Percentiles rank a stretch among this genome's conserved stretches.
Conservation (phyloP, 2,888 invertebrate genomes). For the Siphonodentalium dalli region DNA sequence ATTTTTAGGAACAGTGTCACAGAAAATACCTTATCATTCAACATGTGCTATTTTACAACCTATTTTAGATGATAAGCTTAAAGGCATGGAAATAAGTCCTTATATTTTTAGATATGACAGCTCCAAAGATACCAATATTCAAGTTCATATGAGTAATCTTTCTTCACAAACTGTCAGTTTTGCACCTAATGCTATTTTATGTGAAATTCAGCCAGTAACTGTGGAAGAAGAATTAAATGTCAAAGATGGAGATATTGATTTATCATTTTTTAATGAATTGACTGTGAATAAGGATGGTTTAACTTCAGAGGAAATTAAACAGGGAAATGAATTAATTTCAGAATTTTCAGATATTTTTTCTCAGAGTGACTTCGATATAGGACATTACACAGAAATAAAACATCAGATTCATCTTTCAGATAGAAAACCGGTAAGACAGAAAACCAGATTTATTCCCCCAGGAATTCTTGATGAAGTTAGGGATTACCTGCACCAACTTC, state of each 20-base stretch:
- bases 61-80: not conserved
- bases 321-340: too few species aligned
- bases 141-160: not conserved
- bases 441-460: too few species aligned
- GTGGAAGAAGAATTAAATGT: too few species aligned
- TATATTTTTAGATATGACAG: not conserved
- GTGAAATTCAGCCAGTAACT: constrained; percentile 5
- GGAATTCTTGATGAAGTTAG: not conserved
- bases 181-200: constrained; percentile 1
- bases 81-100: constrained; percentile 4
- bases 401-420: not conserved
- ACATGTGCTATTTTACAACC: not conserved
- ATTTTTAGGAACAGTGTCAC: not conserved
- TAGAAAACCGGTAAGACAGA: not conserved
- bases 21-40: not conserved
- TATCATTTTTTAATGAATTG: too few species aligned
- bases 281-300: too few species aligned
- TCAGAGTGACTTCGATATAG: constrained; percentile 2
- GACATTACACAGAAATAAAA: not conserved
- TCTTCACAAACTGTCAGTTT: not conserved
- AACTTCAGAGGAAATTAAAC: too few species aligned
- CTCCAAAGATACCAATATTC: not conserved
- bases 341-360: not conserved
- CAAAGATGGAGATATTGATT: too few species aligned
- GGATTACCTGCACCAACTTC: not conserved